Conservation (phyloP, 2,888 invertebrate genomes). For the Drosophila austrosaltans region DNA sequence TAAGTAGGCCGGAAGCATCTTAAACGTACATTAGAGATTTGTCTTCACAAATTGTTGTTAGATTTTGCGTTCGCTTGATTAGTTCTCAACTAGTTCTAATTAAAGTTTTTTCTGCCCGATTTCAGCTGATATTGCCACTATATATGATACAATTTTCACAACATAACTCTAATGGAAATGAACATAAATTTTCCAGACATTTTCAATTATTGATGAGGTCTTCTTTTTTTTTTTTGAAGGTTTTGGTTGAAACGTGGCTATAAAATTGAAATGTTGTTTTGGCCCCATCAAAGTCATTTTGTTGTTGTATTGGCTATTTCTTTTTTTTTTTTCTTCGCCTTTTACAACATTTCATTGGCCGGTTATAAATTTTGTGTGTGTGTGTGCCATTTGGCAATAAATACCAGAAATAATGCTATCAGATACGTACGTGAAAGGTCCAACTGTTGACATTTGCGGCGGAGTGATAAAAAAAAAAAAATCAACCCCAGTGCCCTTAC, state of each 20-base stretch:
- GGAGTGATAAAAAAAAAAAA: conserved; percentile 26
- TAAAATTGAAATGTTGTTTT: conserved; percentile 73
- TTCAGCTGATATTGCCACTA: conserved; percentile 18
- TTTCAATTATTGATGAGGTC: conserved; percentile 71
- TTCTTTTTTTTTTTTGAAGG: conserved; percentile 18
- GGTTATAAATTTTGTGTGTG: conserved; percentile 71
- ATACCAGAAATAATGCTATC: conserved; percentile 58
- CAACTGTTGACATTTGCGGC: conserved; percentile 68
- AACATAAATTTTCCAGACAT: conserved; percentile 71
- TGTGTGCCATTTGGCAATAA: conserved; percentile 64
- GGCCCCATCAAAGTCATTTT: conserved; percentile 59
- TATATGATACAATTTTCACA: conserved; percentile 55
- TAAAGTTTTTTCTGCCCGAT: conserved; percentile 49
- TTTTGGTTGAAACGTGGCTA: conserved; percentile 49
- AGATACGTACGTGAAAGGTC: conserved; percentile 38
- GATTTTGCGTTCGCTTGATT: conserved; percentile 37
- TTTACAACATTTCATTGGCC: conserved; percentile 49
- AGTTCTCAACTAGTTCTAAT: conserved; percentile 18
- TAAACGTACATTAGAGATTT: conserved; percentile 68
- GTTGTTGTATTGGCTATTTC: conserved; percentile 31
- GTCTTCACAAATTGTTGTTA: conserved; percentile 4
- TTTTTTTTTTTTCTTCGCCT: conserved; percentile 49
- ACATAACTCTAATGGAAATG: conserved; percentile 78
- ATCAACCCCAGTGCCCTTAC: conserved; percentile 39
- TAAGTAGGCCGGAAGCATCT: conserved; percentile 28